Evolutionary conservation across 2,888 invertebrate species (phyloP), one percentile per base, ranked within the genome.

Genomic region (Noctua comes): DNA sequence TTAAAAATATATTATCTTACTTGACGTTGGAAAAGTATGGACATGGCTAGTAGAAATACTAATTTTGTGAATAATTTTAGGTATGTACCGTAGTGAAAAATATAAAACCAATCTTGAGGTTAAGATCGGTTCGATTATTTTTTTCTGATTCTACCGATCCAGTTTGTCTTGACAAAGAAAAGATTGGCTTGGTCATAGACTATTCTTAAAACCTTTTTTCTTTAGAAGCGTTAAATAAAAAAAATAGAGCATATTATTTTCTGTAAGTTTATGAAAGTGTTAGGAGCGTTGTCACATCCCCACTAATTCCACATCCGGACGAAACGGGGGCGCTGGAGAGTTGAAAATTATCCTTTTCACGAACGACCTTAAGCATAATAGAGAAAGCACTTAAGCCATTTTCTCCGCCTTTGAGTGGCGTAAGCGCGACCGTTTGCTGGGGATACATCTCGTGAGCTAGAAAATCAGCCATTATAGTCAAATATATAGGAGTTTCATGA

Each of bases 371-470:
- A 96, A 97, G 94, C 94, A 97, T 97, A 97, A 96, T 96, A 97
- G 97, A 97, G 96, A 96, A 96, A 96, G 97, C 97, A 97, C 97
- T 97, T 97, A 96, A 97, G 96, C 96, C 96, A 97, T 96, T 96
- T 96, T 97, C 96, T 95, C 96, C 96, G 96, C 96, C 96, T 97
- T 97, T 97, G 96, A 96, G 96, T 96, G 96, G 95, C 95, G 96
- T 97, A 96, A 97, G 96, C 95, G 95, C 92, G 95, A 93, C 94
- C 95, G 95, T 96, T 96, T 96, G 96, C 94, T 93, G 94, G 92
- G 93, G 94, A 93, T 93, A 94, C 94, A 94, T 95, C 94, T 95
- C 95, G 93, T 94, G 96, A 96, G 96, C 96, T 96, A 96, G 96
- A 96, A 96, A 96, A 97, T 96, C 95, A 96, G 93, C 96, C 94